Evolutionary conservation across 2,797 vertebrate species (phyloP).

Genomic region (Aplochiton taeniatus): DNA sequence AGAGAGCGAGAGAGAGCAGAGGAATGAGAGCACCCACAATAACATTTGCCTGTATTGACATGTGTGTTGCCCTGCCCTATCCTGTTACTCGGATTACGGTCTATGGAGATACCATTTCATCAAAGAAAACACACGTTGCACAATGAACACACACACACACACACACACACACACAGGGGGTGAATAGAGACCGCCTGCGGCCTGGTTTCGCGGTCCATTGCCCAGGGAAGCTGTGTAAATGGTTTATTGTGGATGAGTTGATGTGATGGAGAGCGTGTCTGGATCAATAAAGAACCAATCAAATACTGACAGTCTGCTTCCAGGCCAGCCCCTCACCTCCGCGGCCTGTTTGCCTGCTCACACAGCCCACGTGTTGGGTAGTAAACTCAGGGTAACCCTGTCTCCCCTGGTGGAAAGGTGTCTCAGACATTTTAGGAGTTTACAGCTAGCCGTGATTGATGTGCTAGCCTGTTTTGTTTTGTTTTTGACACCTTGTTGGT

Average conservation of each 20-base stretch:
- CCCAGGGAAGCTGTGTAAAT: constrained; percentile 81
- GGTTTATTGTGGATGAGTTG: constrained; percentile 86
- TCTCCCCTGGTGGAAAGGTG: too few species aligned
- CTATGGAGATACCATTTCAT: constrained; percentile 82
- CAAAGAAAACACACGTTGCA: constrained; percentile 67
- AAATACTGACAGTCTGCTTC: constrained; percentile 79
- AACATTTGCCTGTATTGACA: constrained; percentile 82
- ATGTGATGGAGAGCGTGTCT: constrained; percentile 84
- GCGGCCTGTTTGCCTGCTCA: constrained; percentile 39
- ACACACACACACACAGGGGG: constrained; percentile 35
- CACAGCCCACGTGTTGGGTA: neutral
- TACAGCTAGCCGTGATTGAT: too few species aligned
- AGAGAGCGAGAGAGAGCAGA: constrained; percentile 19
- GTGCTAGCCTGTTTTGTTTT: too few species aligned
- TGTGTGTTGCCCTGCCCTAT: constrained; percentile 79
- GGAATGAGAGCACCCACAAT: constrained; percentile 68
- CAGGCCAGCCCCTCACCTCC: constrained; percentile 73
- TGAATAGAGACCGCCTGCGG: constrained; percentile 69
- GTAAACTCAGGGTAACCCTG: too few species aligned
- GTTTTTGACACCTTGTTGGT: too few species aligned
- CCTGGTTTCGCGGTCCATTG: constrained; percentile 80
- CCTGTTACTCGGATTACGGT: constrained; percentile 83
- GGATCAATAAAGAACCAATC: constrained; percentile 83
- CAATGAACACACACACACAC: constrained; percentile 13
- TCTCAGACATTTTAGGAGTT: too few species aligned